A percentile compares a stretch with the other conserved stretches of the same genome.
Conservation (phyloP, 1,140 invertebrate species). For the Drosophila triauraria region DNA sequence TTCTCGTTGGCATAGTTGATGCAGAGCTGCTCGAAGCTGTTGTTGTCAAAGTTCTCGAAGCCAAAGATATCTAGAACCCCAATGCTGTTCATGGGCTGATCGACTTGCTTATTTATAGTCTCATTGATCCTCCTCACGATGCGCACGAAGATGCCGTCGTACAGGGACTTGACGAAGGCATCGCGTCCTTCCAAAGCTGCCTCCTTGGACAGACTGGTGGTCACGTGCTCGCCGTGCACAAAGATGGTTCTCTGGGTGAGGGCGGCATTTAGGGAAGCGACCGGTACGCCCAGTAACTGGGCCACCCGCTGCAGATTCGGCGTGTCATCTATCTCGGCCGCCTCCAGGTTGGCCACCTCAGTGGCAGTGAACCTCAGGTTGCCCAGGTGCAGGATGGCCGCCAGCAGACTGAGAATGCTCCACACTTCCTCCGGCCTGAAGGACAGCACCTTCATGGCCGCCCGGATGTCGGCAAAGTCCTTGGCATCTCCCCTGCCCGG, state of each 20-base stretch:
- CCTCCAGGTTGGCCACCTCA: conserved; percentile 91
- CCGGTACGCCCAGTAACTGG: conserved; percentile 89
- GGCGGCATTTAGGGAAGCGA: conserved; percentile 90
- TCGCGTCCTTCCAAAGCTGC: conserved; percentile 94
- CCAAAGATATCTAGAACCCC: conserved; percentile 98
- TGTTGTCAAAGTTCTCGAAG: conserved; percentile 97
- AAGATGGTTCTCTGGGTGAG: conserved; percentile 95
- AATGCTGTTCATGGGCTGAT: conserved; percentile 89
- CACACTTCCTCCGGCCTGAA: conserved; percentile 94
- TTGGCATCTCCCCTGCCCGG: conserved; percentile 93
- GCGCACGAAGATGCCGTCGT: conserved; percentile 95
- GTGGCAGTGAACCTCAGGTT: conserved; percentile 94
- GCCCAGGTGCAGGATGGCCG: conserved; percentile 94
- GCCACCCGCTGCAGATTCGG: conserved; percentile 89
- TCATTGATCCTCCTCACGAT: conserved; percentile 96
- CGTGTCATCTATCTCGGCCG: conserved; percentile 91
- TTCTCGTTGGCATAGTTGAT: conserved; percentile 99
- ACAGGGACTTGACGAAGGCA: conserved; percentile 96
- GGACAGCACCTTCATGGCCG: conserved; percentile 96
- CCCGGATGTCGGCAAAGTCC: conserved; percentile 94
- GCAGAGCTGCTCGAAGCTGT: conserved; percentile 98
- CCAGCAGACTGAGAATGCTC: conserved; percentile 93
- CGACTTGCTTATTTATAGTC: conserved; percentile 90
- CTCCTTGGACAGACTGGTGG: conserved; percentile 89
- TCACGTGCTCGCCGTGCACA: conserved; percentile 94